phyloP scores from a whole-genome alignment of 2,797 vertebrate genomes.

The Urophycis tenuis region DNA sequence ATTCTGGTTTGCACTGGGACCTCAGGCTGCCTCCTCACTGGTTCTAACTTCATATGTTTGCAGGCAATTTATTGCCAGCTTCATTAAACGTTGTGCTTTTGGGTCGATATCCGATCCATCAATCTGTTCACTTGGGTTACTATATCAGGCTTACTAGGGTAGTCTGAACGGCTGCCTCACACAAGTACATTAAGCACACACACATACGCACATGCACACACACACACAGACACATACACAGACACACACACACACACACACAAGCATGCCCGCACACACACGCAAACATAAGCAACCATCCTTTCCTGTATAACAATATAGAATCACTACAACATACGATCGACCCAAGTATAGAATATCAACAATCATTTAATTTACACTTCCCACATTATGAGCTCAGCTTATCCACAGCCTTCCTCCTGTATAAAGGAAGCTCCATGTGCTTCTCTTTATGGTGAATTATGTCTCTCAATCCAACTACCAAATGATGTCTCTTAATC shows the following conservation, averaged over 20 bases:
- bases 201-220: too few relatives aligned
- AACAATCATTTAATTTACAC: neutral
- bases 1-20: neutral
- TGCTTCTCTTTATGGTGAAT: constrained; percentile 40
- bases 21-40: neutral
- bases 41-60: neutral
- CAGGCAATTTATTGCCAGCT: constrained; percentile 1
- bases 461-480: constrained; percentile 56
- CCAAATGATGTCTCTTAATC: constrained; percentile 58
- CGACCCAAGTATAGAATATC: neutral
- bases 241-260: too few relatives aligned
- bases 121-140: constrained; percentile 4
- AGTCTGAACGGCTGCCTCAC: neutral
- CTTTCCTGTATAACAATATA: neutral
- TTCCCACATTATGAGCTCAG: neutral
- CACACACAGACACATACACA: too few relatives aligned
- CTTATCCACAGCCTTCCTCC: neutral
- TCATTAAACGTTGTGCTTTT: constrained; percentile 4
- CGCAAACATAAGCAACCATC: neutral
- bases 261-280: neutral
- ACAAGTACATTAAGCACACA: neutral
- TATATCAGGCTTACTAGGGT: neutral
- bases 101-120: neutral
- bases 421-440: neutral
- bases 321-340: neutral